phyloP scores from a whole-genome alignment of 2,888 invertebrate genomes.

The Drosophila aldrichi region DNA sequence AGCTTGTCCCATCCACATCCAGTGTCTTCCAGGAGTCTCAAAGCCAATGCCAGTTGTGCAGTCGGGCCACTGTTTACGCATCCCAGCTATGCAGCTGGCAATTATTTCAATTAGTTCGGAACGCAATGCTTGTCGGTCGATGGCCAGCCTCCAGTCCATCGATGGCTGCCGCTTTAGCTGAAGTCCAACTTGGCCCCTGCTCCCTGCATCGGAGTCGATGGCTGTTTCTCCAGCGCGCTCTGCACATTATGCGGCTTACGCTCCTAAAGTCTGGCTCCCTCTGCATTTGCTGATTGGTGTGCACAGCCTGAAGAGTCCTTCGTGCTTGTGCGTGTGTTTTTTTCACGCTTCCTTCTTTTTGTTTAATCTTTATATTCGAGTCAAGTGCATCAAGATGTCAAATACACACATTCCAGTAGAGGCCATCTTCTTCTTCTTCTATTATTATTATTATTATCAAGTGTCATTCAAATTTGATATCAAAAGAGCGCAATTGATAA shows the following conservation, averaged over 20 bases:
- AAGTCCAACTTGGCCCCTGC: constrained; percentile 6
- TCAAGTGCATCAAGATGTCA: not conserved
- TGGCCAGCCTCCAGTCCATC: constrained; percentile 2
- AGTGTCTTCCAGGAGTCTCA: not conserved
- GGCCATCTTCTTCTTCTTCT: not conserved
- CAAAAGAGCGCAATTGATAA: not conserved
- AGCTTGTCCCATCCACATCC: constrained; percentile 2
- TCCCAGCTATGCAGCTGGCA: constrained; percentile 59
- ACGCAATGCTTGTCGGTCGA: not conserved
- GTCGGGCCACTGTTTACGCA: constrained; percentile 51
- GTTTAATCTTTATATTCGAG: not conserved
- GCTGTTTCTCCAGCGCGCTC: not conserved
- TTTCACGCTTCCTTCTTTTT: not conserved
- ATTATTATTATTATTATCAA: constrained; percentile 1
- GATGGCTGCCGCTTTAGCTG: constrained; percentile 1
- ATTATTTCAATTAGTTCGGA: constrained; percentile 67
- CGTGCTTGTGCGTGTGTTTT: not conserved
- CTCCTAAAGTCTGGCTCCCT: not conserved
- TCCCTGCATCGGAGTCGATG: not conserved
- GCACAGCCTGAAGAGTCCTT: constrained; percentile 5
- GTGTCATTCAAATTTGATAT: not conserved
- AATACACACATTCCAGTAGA: not conserved
- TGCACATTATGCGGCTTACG: not conserved
- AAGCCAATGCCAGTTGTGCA: constrained; percentile 15
- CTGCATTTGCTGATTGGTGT: constrained; percentile 11